phyloP scores from a whole-genome alignment of 2,888 invertebrate species.

The Pherbina coryleti region DNA sequence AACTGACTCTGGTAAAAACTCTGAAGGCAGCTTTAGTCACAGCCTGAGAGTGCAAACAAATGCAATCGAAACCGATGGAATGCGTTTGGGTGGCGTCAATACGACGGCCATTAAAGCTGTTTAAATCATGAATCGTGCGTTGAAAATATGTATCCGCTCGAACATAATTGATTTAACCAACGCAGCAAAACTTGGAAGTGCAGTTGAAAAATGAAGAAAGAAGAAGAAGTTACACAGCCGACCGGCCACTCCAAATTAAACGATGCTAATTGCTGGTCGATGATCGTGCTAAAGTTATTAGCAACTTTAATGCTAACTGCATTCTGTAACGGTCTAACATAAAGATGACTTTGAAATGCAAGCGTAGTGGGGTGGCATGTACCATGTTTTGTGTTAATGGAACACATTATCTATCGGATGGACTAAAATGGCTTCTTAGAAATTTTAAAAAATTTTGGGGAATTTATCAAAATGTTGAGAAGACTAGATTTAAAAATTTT shows the following conservation, averaged over 20 bases:
- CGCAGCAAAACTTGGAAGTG: not conserved
- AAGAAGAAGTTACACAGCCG: not conserved
- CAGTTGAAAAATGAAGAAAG: not conserved
- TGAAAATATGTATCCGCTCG: constrained; percentile 9
- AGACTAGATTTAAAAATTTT: too few relatives aligned
- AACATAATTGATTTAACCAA: constrained; percentile 31
- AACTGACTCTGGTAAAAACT: not conserved
- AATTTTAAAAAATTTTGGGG: not conserved
- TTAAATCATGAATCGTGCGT: constrained; percentile 32
- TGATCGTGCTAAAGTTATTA: constrained; percentile 32
- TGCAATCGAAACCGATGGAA: constrained; percentile 7
- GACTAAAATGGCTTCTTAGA: too few relatives aligned
- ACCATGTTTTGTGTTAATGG: not conserved
- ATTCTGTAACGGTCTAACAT: not conserved
- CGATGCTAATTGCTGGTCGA: constrained; percentile 32
- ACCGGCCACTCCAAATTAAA: constrained; percentile 26
- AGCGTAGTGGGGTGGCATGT: not conserved
- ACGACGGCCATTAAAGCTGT: not conserved
- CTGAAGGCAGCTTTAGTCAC: not conserved
- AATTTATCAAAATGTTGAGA: not conserved
- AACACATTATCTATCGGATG: too few relatives aligned
- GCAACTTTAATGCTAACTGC: constrained; percentile 15
- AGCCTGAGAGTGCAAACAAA: not conserved
- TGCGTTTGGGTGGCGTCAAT: constrained; percentile 32
- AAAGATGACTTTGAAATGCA: not conserved